Base-by-base conservation (phyloP, 2,888 invertebrate genomes). In the Synergus gifuensis region DNA sequence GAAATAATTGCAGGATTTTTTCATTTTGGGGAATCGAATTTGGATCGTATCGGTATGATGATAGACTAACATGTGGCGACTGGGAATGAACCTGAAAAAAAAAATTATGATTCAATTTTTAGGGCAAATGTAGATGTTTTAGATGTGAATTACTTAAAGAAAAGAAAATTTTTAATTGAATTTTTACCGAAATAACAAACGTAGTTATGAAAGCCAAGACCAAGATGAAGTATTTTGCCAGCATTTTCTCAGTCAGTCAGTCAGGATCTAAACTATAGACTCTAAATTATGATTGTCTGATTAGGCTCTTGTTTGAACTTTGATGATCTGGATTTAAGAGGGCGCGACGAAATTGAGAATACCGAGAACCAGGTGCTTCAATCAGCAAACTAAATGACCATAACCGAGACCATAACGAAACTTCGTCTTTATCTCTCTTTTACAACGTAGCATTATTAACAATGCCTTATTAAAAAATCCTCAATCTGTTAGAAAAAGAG, bases 11-110 rank as follows among this genome's bases (percentile, higher is more conserved):
- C 11, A 86, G 69, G 42, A 85, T 78, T 49, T 76, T 85, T 67
- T 86, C 84, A 60, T 85, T 84, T 16, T 85, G 82, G 7, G 78
- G 63, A 73, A 86, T 81, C 9, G 84, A 84, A 76, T 82, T 76
- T 0, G 83, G 83, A 36, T 85, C 82, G 66, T 82, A 84, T 58
- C 64, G 49, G 60, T 63, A 60, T 22, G 81, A 63, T 9, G 78
- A 79, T 63, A 28, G 46, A 40, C 40, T 66, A 36, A 46, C 40
- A n/a, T 67, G 60, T 18, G 64, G 22, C 42, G 77, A 73, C 22
- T 66, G 18, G 28, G 64, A 44, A 54, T 36, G 79, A 2, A 67
- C 81, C 84, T 83, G 79, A 12, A 80, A 80, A 7, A 5, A 22
- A 22, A 12, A 11, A 46, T 46, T 46, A 11, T 11, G 12, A 46